Percentiles rank a stretch among this genome's conserved stretches.
Evolutionary conservation across 1,140 invertebrate species (phyloP).

Genomic region (Meloidogyne floridensis): DNA sequence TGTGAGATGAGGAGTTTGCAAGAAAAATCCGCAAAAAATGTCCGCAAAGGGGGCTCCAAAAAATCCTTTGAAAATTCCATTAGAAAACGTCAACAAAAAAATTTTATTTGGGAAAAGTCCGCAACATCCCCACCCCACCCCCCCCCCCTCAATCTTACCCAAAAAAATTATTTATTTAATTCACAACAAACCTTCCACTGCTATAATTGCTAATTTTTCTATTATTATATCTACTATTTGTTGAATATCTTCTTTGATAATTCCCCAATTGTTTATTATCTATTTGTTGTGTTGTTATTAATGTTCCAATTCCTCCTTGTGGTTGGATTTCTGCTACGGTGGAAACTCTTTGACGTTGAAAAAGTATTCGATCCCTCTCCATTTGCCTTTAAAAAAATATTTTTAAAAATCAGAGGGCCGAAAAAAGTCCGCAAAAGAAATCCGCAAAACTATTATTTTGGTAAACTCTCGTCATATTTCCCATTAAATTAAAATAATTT

Average conservation of each 20-base stretch:
- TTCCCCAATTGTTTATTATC: conserved; percentile 1
- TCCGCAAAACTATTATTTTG: too few relatives aligned
- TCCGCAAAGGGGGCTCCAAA: too few relatives aligned
- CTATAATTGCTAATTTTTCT: conserved; percentile 23
- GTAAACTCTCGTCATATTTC: too few relatives aligned
- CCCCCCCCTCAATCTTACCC: too few relatives aligned
- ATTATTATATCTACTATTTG: background rate
- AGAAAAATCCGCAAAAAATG: too few relatives aligned
- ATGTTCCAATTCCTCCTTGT: conserved; percentile 13
- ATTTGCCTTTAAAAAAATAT: conserved; percentile 19
- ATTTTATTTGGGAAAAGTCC: too few relatives aligned
- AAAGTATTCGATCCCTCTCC: conserved; percentile 35
- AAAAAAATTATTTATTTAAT: too few relatives aligned
- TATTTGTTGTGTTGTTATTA: background rate
- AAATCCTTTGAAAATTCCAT: too few relatives aligned
- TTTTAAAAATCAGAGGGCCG: background rate
- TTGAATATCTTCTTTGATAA: conserved; percentile 30
- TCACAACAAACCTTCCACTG: conserved; percentile 13
- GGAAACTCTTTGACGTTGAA: conserved; percentile 38
- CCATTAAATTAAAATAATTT: too few relatives aligned
- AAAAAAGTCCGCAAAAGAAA: background rate
- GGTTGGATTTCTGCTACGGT: conserved; percentile 26
- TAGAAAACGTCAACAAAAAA: too few relatives aligned
- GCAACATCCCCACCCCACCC: too few relatives aligned
- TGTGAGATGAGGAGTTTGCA: too few relatives aligned